A percentile compares a stretch with the other conserved stretches of the same genome.
Conservation (phyloP, 2,113 vertebrate species). For the Indicator indicator region DNA sequence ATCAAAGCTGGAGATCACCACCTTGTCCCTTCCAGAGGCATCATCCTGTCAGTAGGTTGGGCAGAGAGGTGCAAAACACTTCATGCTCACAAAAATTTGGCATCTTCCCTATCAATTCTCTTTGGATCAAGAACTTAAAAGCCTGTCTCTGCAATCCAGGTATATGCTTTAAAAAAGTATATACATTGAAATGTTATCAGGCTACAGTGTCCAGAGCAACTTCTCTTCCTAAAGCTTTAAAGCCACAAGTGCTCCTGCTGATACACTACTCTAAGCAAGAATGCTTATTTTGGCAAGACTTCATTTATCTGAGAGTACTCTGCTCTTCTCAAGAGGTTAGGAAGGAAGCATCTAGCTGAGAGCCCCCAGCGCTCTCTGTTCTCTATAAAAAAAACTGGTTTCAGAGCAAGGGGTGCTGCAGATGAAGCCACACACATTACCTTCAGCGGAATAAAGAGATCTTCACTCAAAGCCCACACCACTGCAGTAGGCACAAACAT, state of each 20-base stretch:
- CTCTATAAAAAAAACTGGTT: neutral
- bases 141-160: neutral
- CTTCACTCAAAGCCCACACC: neutral
- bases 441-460: neutral
- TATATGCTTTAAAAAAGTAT: neutral
- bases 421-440: neutral
- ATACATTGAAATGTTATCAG: neutral
- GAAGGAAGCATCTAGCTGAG: conserved; percentile 15
- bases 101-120: neutral
- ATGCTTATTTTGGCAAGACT: conserved; percentile 1
- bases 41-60: neutral
- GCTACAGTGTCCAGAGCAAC: neutral
- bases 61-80: neutral
- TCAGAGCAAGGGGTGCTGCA: neutral
- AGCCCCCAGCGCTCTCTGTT: neutral
- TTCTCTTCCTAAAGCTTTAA: neutral
- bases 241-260: neutral
- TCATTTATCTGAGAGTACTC: neutral
- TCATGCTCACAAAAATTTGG: neutral
- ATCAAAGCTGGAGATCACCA: neutral
- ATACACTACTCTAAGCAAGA: neutral
- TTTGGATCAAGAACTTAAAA: neutral
- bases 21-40: neutral
- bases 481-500: neutral
- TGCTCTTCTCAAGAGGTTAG: neutral